Evolutionary conservation across 2,888 invertebrate genomes (phyloP), one percentile per base, ranked within the genome.

Genomic region (Meiosimyza decipiens): DNA sequence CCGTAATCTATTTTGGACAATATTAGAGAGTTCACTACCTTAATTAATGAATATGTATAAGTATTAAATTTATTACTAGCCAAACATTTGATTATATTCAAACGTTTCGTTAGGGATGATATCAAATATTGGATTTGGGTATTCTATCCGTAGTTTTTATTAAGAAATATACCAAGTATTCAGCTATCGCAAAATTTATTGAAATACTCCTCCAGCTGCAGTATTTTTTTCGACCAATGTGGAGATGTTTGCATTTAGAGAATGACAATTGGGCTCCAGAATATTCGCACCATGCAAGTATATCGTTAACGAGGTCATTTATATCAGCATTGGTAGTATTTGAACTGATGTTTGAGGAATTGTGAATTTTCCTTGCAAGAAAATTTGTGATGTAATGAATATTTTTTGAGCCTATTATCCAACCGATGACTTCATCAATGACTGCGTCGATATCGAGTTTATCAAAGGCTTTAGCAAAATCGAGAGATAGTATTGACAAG

Each of bases 81-180:
- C 6, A 76, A n/a, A 52, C 74, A 77, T 68, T 73, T 77, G 3
- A 77, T 72, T 9, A 57, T 22, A 18, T 71, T 52, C 16, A 60
- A 50, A 50, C 50, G 13, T 5, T 66, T 55, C 9, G 15, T 62
- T 54, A 67, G 15, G 2, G 54, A 54, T 28, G 28, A 28, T 28
- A 28, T 3, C 13, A 63, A 28, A 16, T 18, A 18, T 15, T 68
- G 22, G 9, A 72, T 67, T 18, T 68, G 60, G 6, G 49, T 13
- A 9, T 67, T 72, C 62, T 64, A 62, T 12, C 7, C 68, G 22
- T 72, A 72, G 3, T 28, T 68, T 16, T 47, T 54, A n/a, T 63
- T 63, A 22, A 68, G 50, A 2, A 57, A 9, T 11, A 75, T 7
- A 28, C 71, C 73, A 3, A 28, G 52, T 28, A 73, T 54, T 65